These are phyloP conservation scores for Aphelocoma californica DNA, from an alignment of 2,797 vertebrate genomes.

Conservation along the genomic window DNA sequence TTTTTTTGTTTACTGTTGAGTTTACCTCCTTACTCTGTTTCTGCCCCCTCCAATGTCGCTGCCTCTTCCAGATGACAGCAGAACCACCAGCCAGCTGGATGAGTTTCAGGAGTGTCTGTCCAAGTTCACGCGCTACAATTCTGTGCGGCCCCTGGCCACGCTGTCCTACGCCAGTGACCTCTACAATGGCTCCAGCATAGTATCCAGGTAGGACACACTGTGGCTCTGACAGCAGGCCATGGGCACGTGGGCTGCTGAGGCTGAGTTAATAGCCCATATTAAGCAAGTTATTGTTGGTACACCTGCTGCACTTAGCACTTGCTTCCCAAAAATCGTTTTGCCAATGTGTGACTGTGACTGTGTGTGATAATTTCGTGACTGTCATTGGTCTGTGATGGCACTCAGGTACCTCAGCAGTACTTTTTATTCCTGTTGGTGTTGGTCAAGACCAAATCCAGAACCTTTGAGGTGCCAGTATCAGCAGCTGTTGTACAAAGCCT, in stretches of 20 bases:
- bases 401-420: not conserved
- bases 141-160: conserved; percentile 93
- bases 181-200: conserved; percentile 98
- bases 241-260: not conserved
- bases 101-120: conserved; percentile 98
- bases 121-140: conserved; percentile 98
- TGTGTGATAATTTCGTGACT: not conserved
- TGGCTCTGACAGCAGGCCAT: accelerated
- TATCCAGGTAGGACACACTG: conserved; percentile 86
- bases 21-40: not conserved
- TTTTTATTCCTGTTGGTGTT: not conserved
- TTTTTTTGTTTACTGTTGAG: not conserved
- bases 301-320: accelerated
- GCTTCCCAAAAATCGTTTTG: not conserved
- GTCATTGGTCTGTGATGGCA: accelerated
- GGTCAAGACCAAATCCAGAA: not conserved
- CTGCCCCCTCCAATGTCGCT: not conserved
- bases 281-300: not conserved
- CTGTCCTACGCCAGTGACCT: conserved; percentile 97
- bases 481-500: not conserved
- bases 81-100: conserved; percentile 94
- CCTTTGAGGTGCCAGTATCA: not conserved
- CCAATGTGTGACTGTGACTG: accelerated
- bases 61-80: conserved; percentile 86
- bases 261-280: not conserved